phyloP scores from a whole-genome alignment of 2,888 invertebrate genomes.

The Schrankia costaestrigalis region DNA sequence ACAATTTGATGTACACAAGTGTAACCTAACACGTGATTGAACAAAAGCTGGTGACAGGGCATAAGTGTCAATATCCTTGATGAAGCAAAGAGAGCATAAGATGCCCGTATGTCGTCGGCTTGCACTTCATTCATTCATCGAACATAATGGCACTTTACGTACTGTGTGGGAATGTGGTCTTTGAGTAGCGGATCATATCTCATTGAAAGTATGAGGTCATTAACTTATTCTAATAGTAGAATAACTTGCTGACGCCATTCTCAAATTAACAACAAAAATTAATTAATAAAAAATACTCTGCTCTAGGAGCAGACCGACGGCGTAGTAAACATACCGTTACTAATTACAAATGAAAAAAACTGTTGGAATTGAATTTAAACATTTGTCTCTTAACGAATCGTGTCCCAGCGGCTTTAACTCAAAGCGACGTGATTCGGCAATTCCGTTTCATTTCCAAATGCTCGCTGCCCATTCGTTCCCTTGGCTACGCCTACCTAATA shows the following conservation, averaged over 20 bases:
- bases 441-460: constrained; percentile 71
- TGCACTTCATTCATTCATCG: constrained; percentile 63
- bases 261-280: constrained; percentile 61
- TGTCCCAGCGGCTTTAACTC: constrained; percentile 69
- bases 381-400: constrained; percentile 81
- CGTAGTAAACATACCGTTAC: constrained; percentile 70
- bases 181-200: constrained; percentile 12
- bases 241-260: constrained; percentile 39
- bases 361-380: constrained; percentile 77
- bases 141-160: constrained; percentile 60
- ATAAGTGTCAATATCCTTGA: constrained; percentile 76
- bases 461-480: constrained; percentile 78
- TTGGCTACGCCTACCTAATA: constrained; percentile 78
- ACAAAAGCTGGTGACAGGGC: constrained; percentile 66
- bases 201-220: constrained; percentile 5
- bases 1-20: constrained; percentile 43
- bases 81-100: constrained; percentile 59
- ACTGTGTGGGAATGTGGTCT: constrained; percentile 54
- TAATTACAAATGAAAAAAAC: constrained; percentile 67
- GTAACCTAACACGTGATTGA: constrained; percentile 67
- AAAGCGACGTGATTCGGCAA: constrained; percentile 78
- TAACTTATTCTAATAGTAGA: constrained; percentile 25
- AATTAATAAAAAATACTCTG: constrained; percentile 58
- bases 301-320: constrained; percentile 58
- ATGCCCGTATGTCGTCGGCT: constrained; percentile 69